A percentile compares a stretch with the other conserved stretches of the same genome.
phyloP scores from a whole-genome alignment of 2,113 vertebrate species.

The Empidonax alnorum region DNA sequence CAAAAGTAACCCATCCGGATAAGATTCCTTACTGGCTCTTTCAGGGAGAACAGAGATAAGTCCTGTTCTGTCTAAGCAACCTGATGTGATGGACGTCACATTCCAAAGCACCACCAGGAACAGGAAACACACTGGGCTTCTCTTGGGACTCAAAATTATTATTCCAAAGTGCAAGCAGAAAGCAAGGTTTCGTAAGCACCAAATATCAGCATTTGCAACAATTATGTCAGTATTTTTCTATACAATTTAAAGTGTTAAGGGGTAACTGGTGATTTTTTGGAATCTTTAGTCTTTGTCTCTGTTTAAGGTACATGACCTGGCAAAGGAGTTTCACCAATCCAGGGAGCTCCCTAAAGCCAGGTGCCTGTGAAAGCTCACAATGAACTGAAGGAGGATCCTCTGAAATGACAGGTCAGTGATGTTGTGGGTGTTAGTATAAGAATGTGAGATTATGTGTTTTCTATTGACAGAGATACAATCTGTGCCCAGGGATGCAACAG shows the following conservation, averaged over 20 bases:
- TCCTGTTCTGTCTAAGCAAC: neutral
- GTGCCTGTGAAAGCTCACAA: neutral
- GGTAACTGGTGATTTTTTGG: neutral
- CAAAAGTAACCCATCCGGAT: neutral
- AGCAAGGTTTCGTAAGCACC: neutral
- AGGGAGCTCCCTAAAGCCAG: neutral
- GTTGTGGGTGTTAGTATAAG: neutral
- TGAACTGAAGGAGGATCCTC: neutral
- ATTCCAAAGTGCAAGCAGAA: neutral
- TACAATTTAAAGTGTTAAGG: neutral
- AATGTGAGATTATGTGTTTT: neutral
- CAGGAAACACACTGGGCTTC: neutral
- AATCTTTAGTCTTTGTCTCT: neutral
- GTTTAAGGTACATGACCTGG: neutral
- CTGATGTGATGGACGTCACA: neutral
- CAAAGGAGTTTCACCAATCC: neutral
- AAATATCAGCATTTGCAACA: neutral
- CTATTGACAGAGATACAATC: neutral
- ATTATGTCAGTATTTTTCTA: neutral
- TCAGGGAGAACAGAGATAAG: neutral
- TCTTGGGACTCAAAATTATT: neutral
- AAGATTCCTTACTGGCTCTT: neutral
- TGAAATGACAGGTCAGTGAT: neutral
- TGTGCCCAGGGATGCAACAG: neutral
- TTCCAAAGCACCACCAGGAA: neutral